Base-by-base conservation (phyloP, 2,113 vertebrate genomes). In the Nicator chloris region DNA sequence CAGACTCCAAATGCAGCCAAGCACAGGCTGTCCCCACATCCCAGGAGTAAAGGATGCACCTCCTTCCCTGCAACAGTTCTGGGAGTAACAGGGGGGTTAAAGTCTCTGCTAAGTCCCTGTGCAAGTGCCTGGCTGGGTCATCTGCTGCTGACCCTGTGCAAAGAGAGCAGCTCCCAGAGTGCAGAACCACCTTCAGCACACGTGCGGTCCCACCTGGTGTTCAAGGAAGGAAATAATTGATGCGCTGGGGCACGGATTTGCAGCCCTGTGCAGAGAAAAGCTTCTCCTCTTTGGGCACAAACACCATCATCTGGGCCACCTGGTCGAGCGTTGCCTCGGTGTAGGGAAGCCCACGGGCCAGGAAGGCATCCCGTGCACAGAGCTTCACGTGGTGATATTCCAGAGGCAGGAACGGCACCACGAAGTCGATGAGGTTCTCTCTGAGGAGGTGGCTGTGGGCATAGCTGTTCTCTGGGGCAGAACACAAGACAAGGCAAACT, bases 261-360 rank as follows among this genome's bases (percentile, higher is more conserved):
- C 99, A 99, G 45, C 99, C 99, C 93, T 99, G 99, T 26, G 98
- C 98, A 47, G 99, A 99, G 97, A 99, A 99, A 44, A 99, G 98
- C 83, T 98, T 98, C 71, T 99, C 98, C 70, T 99, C 98, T 91
- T 98, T 98, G 64, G 99, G 99, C 37, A 99, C 97, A 15, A 99
- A 99, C 14, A 98, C 94, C 98, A 99, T 98, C 73, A 98, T 99
- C 95, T 97, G 97, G 68, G 99, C 99, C 42, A 99, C 98, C 70
- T 99, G 96, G 0, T 99, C 98, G 12, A 99, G 97, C 1, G 95
- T 97, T 5, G 95, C 97, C 40, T 99, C 98, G 0, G 97, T 98
- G 13, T 98, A 98, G 1, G 92, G 96, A 11, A 99, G 97, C 1
- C 98, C 98, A 2, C 98, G 98, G 15, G 98, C 98, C 83, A 95